phyloP scores from a whole-genome alignment of 1,140 invertebrate genomes.

The Streblospio benedicti region DNA sequence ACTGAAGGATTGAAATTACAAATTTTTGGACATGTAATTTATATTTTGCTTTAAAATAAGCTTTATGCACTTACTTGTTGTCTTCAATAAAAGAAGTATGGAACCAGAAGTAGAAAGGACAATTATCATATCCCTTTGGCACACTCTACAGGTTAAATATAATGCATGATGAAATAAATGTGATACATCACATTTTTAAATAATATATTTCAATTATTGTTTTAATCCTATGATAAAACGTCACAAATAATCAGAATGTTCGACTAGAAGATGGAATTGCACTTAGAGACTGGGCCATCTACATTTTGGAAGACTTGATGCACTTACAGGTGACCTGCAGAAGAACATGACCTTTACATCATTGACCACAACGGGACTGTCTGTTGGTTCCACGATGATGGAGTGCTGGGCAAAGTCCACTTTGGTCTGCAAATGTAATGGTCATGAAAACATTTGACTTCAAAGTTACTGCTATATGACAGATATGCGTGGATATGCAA shows the following conservation, averaged over 20 bases:
- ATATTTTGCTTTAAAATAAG: too few relatives aligned
- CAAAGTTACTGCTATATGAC: too few relatives aligned
- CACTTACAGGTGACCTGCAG: neutral
- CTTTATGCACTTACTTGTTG: conserved; percentile 44
- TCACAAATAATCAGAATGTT: neutral
- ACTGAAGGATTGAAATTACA: too few relatives aligned
- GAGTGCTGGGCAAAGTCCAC: neutral
- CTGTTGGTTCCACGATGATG: neutral
- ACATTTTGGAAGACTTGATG: neutral
- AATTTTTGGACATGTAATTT: too few relatives aligned
- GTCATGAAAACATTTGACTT: too few relatives aligned
- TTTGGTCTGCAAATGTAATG: neutral
- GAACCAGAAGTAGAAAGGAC: conserved; percentile 56
- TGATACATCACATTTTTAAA: conserved; percentile 1
- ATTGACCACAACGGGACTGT: neutral
- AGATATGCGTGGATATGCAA: too few relatives aligned
- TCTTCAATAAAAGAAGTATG: conserved; percentile 51
- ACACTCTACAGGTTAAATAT: conserved; percentile 43
- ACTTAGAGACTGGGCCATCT: neutral
- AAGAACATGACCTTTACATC: conserved; percentile 10
- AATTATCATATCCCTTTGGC: conserved; percentile 52
- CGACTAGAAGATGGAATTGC: neutral
- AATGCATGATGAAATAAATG: conserved; percentile 2
- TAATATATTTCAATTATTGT: neutral
- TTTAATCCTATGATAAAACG: neutral